Conservation (phyloP, 1,140 invertebrate species). For the Caenorhabditis elegans region DNA sequence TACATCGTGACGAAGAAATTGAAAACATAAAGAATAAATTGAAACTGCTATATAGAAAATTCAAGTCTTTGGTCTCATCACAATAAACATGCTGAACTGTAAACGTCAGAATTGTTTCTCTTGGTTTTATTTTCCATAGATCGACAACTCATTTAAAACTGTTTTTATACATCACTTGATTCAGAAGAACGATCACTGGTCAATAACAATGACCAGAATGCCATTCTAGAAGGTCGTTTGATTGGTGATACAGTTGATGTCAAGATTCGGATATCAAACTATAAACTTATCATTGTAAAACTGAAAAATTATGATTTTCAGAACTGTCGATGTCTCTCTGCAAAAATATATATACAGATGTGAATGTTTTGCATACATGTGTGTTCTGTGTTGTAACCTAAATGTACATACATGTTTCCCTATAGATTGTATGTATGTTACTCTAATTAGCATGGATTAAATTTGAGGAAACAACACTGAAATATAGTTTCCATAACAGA, state of each 20-base stretch:
- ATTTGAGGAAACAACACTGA: no score
- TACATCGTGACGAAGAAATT: neutral
- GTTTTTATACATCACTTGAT: neutral
- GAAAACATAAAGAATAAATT: no score
- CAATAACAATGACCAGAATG: neutral
- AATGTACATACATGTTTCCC: no score
- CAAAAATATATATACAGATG: no score
- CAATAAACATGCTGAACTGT: neutral
- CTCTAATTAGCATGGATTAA: no score
- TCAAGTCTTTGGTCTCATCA: neutral
- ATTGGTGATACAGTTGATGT: neutral
- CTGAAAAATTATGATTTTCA: no score
- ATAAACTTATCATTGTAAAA: neutral
- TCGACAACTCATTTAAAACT: neutral
- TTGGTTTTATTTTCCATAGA: neutral
- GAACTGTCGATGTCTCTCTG: no score
- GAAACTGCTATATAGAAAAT: no score
- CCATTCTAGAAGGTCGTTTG: conserved; percentile 4
- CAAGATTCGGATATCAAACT: neutral
- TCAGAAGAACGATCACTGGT: neutral
- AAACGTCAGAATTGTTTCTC: neutral
- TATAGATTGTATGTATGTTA: no score
- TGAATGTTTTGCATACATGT: no score
- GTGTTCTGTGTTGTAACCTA: no score
- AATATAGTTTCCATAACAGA: no score